Percentiles rank a stretch among this genome's conserved stretches.
phyloP scores from a whole-genome alignment of 2,113 vertebrate genomes.

The Lepus timidus region DNA sequence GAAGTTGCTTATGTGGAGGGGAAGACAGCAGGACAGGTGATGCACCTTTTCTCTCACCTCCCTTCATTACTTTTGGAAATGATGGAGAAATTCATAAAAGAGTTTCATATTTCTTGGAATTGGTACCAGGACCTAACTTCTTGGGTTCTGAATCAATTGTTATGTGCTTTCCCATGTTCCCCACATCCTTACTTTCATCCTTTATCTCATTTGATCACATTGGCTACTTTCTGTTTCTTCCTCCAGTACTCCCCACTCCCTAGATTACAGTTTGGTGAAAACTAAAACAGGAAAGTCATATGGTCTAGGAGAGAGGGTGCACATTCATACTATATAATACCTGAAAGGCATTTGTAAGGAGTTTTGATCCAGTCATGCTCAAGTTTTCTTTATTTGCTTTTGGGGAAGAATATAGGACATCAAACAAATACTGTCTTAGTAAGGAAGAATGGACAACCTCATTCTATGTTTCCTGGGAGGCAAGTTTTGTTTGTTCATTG shows the following conservation, averaged over 20 bases:
- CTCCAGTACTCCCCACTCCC: background rate
- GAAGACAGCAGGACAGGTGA: background rate
- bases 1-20: background rate
- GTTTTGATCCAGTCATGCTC: background rate
- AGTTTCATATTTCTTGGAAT: background rate
- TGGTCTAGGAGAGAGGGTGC: background rate
- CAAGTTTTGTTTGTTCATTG: background rate
- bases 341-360: background rate
- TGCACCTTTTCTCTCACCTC: background rate
- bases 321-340: background rate
- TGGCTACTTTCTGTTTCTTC: background rate
- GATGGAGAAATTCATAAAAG: background rate
- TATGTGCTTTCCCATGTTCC: background rate
- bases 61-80: background rate
- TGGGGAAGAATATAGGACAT: conserved; percentile 8
- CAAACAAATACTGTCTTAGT: background rate
- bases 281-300: background rate
- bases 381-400: conserved; percentile 16
- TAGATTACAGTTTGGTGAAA: background rate
- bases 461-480: background rate
- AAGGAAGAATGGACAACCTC: background rate
- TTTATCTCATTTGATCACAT: background rate
- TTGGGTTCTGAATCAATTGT: background rate
- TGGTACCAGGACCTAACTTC: background rate
- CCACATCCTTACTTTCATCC: background rate